Percentiles rank a stretch among this genome's conserved stretches.
These are phyloP conservation scores for Gambusia yucatana DNA, from an alignment of 2,797 vertebrate species.

Conservation along the genomic window DNA sequence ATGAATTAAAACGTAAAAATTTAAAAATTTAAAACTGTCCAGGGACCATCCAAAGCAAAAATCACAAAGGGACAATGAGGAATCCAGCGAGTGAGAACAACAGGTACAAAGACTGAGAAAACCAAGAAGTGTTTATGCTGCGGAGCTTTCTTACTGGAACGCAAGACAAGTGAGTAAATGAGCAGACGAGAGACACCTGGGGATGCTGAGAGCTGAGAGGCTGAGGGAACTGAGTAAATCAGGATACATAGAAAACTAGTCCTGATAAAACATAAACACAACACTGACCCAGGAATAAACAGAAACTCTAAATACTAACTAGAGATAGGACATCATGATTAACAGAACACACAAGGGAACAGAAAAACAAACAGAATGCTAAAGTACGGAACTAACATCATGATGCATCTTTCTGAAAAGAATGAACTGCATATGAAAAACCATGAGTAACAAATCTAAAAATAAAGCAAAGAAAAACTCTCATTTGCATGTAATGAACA, in stretches of 20 bases:
- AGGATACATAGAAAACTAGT: not conserved
- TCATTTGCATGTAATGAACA: not conserved
- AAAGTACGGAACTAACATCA: not conserved
- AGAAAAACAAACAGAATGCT: not conserved
- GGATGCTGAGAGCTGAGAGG: not conserved
- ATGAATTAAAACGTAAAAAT: too few relatives aligned
- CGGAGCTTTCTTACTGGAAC: not conserved
- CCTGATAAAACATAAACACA: not conserved
- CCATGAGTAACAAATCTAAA: not conserved
- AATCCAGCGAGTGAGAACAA: not conserved
- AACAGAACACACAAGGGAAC: not conserved
- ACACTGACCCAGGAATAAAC: not conserved
- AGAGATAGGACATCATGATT: not conserved
- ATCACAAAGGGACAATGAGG: too few relatives aligned
- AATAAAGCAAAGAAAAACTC: not conserved
- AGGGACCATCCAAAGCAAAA: too few relatives aligned
- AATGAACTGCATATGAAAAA: not conserved
- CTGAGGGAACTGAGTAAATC: not conserved
- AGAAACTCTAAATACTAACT: not conserved
- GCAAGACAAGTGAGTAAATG: not conserved
- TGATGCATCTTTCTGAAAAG: not conserved
- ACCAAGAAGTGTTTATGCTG: not conserved
- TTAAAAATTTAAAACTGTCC: too few relatives aligned
- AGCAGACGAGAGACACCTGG: not conserved
- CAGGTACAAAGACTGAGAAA: not conserved